phyloP scores from a whole-genome alignment of 2,797 vertebrate genomes.

The Sebastes trivittatus region DNA sequence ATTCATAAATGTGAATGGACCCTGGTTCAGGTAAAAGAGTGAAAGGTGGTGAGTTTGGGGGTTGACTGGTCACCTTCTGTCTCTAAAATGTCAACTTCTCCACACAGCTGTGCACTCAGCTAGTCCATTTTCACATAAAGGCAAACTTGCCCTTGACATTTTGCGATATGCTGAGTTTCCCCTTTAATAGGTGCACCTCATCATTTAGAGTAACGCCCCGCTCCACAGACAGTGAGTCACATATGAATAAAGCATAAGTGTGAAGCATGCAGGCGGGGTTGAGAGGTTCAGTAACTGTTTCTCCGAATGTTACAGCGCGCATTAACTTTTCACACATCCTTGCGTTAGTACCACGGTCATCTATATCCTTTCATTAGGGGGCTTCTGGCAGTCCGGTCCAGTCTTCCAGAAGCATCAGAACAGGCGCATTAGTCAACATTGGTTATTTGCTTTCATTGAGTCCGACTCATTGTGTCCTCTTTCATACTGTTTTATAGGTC shows the following conservation, averaged over 20 bases:
- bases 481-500: not conserved
- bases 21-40: conserved; percentile 9
- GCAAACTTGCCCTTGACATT: conserved; percentile 67
- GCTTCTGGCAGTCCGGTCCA: not conserved
- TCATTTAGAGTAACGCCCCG: conserved; percentile 41
- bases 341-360: not conserved
- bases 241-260: conserved; percentile 15
- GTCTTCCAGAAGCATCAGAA: not conserved
- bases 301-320: not conserved
- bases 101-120: not conserved
- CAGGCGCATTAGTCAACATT: not conserved
- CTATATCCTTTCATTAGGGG: not conserved
- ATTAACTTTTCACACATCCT: not conserved
- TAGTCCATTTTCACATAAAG: conserved; percentile 43
- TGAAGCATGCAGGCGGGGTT: not conserved
- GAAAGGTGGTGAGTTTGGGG: not conserved
- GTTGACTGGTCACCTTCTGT: conserved; percentile 11
- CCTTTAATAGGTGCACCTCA: conserved; percentile 52
- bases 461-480: not conserved
- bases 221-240: conserved; percentile 22
- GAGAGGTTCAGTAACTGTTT: not conserved
- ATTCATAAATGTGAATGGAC: not conserved
- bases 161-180: conserved; percentile 36
- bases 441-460: not conserved
- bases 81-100: conserved; percentile 49